Percentiles rank a stretch among this genome's conserved stretches.
Conservation (phyloP, 2,113 vertebrate species). For the Chiloscyllium plagiosum region DNA sequence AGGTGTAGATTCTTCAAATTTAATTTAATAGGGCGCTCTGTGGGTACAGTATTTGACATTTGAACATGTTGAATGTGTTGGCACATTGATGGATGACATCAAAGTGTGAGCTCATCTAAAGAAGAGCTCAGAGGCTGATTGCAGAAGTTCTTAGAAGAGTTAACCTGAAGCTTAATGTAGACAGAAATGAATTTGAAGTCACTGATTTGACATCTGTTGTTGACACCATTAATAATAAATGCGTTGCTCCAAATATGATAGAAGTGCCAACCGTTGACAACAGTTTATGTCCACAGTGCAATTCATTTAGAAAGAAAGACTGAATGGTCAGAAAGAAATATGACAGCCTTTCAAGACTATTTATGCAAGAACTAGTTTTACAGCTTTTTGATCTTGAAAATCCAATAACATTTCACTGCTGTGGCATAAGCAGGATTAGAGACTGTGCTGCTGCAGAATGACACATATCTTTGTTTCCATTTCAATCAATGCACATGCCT, state of each 20-base stretch:
- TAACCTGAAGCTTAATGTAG: background rate
- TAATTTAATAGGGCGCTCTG: background rate
- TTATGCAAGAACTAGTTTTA: background rate
- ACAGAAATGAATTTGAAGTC: background rate
- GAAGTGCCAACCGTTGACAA: background rate
- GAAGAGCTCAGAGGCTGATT: background rate
- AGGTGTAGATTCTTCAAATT: background rate
- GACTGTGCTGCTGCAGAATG: background rate
- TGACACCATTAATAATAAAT: background rate
- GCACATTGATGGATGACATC: background rate
- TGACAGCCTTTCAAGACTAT: background rate
- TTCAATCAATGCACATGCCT: background rate
- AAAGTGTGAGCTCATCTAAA: background rate
- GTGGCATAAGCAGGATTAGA: background rate
- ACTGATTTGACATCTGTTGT: background rate
- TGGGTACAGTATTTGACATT: background rate
- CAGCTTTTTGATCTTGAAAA: background rate
- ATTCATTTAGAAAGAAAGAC: background rate
- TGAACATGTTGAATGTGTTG: background rate
- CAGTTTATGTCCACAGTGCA: background rate
- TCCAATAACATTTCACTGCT: background rate
- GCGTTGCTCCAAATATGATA: background rate
- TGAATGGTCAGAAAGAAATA: background rate
- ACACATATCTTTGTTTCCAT: background rate
- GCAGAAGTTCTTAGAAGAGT: background rate